These are phyloP conservation scores for Apodemia hepburni DNA, from an alignment of 2,888 invertebrate species.

Conservation along the genomic window DNA sequence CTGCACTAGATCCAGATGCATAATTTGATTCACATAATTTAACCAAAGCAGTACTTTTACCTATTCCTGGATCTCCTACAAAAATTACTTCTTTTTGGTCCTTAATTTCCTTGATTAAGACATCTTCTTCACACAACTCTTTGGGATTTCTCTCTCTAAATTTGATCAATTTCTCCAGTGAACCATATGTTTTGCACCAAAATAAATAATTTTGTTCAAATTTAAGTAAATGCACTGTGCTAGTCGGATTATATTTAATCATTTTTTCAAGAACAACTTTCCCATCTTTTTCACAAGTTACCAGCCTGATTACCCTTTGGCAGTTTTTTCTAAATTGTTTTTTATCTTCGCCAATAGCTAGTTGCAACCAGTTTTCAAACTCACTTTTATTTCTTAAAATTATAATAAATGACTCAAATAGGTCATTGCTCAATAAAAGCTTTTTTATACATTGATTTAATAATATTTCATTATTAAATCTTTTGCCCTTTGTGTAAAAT, in stretches of 20 bases:
- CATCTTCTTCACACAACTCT: neutral
- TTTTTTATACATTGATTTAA: neutral
- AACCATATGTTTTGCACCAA: constrained; percentile 13
- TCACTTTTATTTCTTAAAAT: neutral
- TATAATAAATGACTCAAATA: constrained; percentile 1
- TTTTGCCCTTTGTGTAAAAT: neutral
- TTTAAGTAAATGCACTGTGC: constrained; percentile 7
- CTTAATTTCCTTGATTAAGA: constrained; percentile 6
- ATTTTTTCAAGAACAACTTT: neutral
- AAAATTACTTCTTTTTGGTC: constrained; percentile 8
- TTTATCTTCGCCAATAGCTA: neutral
- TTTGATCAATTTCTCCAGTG: neutral
- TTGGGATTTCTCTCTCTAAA: neutral
- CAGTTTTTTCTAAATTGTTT: constrained; percentile 1
- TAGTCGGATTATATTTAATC: neutral
- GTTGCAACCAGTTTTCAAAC: constrained; percentile 11
- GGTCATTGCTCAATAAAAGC: neutral
- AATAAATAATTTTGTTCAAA: constrained; percentile 11
- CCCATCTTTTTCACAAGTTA: neutral
- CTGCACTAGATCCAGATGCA: neutral
- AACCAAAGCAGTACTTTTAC: constrained; percentile 16
- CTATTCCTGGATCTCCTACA: constrained; percentile 16
- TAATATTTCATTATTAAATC: neutral
- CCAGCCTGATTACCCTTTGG: neutral
- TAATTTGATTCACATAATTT: constrained; percentile 7